phyloP scores from a whole-genome alignment of 1,140 invertebrate genomes.

The Cyrtorhinus lividipennis region DNA sequence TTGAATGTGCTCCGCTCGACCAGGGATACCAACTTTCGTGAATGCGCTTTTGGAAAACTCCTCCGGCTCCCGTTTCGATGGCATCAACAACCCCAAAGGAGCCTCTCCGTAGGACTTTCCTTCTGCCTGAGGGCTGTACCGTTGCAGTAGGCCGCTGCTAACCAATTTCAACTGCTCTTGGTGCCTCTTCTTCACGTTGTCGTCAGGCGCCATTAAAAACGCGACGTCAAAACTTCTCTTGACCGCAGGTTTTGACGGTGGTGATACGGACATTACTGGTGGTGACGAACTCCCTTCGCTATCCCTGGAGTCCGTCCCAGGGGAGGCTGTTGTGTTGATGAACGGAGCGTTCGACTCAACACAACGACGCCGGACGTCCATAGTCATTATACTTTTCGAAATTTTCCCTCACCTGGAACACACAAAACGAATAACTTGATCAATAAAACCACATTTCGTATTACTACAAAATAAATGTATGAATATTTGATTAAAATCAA shows the following conservation, averaged over 20 bases:
- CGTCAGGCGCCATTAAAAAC: slow-evolving; percentile 71
- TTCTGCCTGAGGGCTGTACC: slow-evolving; percentile 25
- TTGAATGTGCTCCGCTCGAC: slow-evolving; percentile 30
- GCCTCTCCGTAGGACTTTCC: slow-evolving; percentile 19
- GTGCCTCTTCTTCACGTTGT: slow-evolving; percentile 42
- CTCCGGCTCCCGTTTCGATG: slow-evolving; percentile 5
- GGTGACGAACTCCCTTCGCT: slow-evolving; percentile 9
- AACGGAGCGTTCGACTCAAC: slow-evolving; percentile 13
- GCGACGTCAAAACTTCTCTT: slow-evolving; percentile 68
- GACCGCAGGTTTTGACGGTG: slow-evolving; percentile 15
- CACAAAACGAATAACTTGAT: not conserved
- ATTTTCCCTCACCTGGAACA: not conserved
- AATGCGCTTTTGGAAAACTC: slow-evolving; percentile 49
- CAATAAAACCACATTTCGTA: too few relatives aligned
- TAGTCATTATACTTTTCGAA: slow-evolving; percentile 23
- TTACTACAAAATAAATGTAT: too few relatives aligned
- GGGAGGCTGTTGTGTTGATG: slow-evolving; percentile 2
- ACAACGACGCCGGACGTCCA: slow-evolving; percentile 25
- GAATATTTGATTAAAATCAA: too few relatives aligned
- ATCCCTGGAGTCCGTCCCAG: not conserved
- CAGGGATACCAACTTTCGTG: slow-evolving; percentile 48
- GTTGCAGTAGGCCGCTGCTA: slow-evolving; percentile 21
- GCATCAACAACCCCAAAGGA: slow-evolving; percentile 20
- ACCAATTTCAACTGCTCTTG: slow-evolving; percentile 21
- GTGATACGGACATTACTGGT: slow-evolving; percentile 3